These are phyloP conservation scores for fruit fly (Drosophila melanogaster) DNA, from an alignment of 1,140 invertebrate genomes.

Conservation along the genomic window DNA sequence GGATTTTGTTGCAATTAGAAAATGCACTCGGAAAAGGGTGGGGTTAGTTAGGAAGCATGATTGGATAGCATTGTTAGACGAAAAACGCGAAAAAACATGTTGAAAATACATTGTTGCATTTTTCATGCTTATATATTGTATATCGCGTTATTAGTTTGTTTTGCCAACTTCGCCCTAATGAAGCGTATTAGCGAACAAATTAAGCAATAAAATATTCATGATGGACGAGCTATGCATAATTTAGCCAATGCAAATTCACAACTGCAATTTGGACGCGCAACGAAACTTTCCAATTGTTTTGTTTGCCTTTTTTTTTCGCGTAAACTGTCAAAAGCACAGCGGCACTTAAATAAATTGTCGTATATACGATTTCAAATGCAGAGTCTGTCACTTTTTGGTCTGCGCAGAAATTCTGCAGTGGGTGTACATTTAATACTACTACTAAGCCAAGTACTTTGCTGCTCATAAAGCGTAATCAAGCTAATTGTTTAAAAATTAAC, in stretches of 20 bases:
- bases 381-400: neutral
- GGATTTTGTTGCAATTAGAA: slow-evolving; percentile 81
- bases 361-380: slow-evolving; percentile 23
- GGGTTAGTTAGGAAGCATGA: neutral
- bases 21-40: slow-evolving; percentile 62
- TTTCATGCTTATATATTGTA: neutral
- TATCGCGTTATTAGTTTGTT: slow-evolving; percentile 21
- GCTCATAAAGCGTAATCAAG: no score
- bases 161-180: slow-evolving; percentile 29
- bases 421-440: neutral
- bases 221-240: slow-evolving; percentile 50
- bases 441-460: no score
- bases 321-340: slow-evolving; percentile 60
- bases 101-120: neutral
- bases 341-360: slow-evolving; percentile 21
- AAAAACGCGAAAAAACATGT: neutral
- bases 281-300: slow-evolving; percentile 26
- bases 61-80: slow-evolving; percentile 9
- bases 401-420: neutral
- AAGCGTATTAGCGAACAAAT: slow-evolving; percentile 62
- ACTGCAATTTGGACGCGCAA: slow-evolving; percentile 27
- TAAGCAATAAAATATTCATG: slow-evolving; percentile 72
- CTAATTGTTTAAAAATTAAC: no score
- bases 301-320: slow-evolving; percentile 13
- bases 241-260: slow-evolving; percentile 42